These are phyloP conservation scores for Eubasilissa regina DNA, from an alignment of 1,140 invertebrate genomes.

Conservation along the genomic window DNA sequence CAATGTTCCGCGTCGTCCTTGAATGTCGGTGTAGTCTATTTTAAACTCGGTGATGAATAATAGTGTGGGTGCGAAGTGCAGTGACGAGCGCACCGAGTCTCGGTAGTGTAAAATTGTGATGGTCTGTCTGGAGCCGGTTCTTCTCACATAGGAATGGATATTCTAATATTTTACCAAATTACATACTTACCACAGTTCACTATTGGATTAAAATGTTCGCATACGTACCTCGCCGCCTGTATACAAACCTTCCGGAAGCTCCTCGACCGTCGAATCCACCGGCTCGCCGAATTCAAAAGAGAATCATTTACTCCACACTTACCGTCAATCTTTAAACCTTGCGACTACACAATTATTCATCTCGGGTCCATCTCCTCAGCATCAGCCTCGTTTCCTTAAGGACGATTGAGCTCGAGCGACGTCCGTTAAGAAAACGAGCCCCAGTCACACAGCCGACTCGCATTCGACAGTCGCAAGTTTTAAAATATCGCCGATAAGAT, in stretches of 20 bases:
- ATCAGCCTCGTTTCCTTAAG: constrained; percentile 21
- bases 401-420: constrained; percentile 20
- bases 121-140: not conserved
- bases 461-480: constrained; percentile 6
- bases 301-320: constrained; percentile 28
- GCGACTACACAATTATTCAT: constrained; percentile 9
- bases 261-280: not conserved
- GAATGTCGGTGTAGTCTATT: constrained; percentile 13
- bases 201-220: not conserved
- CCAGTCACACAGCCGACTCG: not conserved
- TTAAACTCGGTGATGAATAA: constrained; percentile 28
- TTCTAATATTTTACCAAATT: constrained; percentile 32
- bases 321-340: constrained; percentile 38
- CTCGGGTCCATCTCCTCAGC: no score
- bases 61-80: not conserved
- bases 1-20: not conserved
- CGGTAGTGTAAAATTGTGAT: constrained; percentile 4
- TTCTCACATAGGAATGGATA: constrained; percentile 22
- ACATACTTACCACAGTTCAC: constrained; percentile 17
- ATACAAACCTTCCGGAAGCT: constrained; percentile 29
- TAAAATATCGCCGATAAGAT: constrained; percentile 45
- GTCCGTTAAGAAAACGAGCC: constrained; percentile 25
- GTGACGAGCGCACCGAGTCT: constrained; percentile 1
- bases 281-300: constrained; percentile 41
- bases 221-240: constrained; percentile 9